Base-by-base conservation (phyloP, 2,113 vertebrate species). In the Nymphicus hollandicus region DNA sequence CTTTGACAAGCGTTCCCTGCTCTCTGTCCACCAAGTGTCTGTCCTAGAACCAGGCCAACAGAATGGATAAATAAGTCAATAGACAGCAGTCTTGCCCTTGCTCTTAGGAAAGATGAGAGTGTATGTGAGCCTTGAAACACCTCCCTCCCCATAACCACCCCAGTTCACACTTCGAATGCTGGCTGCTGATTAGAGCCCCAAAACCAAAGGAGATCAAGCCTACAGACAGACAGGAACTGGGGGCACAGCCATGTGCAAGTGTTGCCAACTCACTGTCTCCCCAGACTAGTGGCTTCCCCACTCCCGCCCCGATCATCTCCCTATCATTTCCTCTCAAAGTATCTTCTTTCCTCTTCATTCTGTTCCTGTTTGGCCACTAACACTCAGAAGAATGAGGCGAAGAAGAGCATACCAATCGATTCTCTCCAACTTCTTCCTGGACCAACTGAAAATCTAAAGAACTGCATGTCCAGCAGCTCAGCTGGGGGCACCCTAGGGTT, bases 401-500 rank as follows among this genome's bases (percentile, higher is more conserved):
- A 78, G 39, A 70, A 37, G 13, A 78, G 4, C 35, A 56, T 5
- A 20, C 9, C 13, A 11, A 9, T 11, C 39, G 27, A 69, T 61
- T 73, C 35, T 64, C 13, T 27, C 44, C n/a, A 56, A n/a, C 10
- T 50, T 86, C 37, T 66, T 61, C 50, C 79, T 44, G 61, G 50
- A 44, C 7, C 37, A 55, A 5, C 39, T n/a, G 1, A 41, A 52
- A 47, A 46, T 35, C 71, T 35, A 17, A 11, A 68, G 72, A 58
- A 43, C 20, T 37, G 18, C 64, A 37, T 0, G 1, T 22, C 44
- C 50, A 71, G 74, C 25, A 33, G 19, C 6, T 49, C 41, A 43
- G 9, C 0, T 23, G 33, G 41, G 17, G 60, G 5, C 41, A 69
- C 16, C 55, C 35, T 3, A 28, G n/a, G 33, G 39, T 2, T 66